These are phyloP conservation scores for Lethenteron reissneri DNA, from an alignment of 2,113 vertebrate species.

Conservation along the genomic window DNA sequence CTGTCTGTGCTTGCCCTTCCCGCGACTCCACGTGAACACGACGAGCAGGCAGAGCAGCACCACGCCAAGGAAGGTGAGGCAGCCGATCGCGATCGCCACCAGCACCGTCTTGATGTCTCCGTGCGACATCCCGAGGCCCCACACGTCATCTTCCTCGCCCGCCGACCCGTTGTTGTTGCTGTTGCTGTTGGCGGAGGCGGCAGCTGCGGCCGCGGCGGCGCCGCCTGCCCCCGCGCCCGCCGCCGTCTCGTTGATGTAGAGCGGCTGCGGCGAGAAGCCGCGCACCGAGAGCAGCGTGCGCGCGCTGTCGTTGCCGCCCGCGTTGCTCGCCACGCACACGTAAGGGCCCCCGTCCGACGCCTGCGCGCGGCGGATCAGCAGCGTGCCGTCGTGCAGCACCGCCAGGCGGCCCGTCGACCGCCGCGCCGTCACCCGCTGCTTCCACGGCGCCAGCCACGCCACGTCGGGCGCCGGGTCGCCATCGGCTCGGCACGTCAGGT, in stretches of 20 bases:
- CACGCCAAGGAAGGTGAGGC: not conserved
- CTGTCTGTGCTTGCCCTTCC: not conserved
- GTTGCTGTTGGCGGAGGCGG: too few species aligned
- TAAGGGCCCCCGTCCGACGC: conserved; percentile 80
- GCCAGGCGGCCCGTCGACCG: conserved; percentile 38
- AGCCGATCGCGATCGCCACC: conserved; percentile 3
- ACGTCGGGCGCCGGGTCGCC: conserved; percentile 60
- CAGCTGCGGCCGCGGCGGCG: too few species aligned
- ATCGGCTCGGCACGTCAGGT: conserved; percentile 60
- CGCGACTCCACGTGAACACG: not conserved
- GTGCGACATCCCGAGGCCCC: too few species aligned
- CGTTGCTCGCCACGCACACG: conserved; percentile 89
- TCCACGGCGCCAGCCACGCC: conserved; percentile 65
- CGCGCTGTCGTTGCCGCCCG: conserved; percentile 83
- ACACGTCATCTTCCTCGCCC: too few species aligned
- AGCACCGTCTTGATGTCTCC: not conserved
- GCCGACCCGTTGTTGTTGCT: too few species aligned
- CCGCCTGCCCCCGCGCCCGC: too few species aligned
- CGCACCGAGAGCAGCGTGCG: conserved; percentile 66
- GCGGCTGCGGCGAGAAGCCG: conserved; percentile 15
- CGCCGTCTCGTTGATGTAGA: conserved; percentile 1
- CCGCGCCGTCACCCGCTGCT: conserved; percentile 50
- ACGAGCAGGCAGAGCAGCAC: conserved; percentile 4
- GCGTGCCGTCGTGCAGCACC: conserved; percentile 51
- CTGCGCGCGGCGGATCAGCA: conserved; percentile 57